Evolutionary conservation across 2,113 vertebrate genomes (phyloP), one percentile per base, ranked within the genome.

Genomic region (Octodon degus): DNA sequence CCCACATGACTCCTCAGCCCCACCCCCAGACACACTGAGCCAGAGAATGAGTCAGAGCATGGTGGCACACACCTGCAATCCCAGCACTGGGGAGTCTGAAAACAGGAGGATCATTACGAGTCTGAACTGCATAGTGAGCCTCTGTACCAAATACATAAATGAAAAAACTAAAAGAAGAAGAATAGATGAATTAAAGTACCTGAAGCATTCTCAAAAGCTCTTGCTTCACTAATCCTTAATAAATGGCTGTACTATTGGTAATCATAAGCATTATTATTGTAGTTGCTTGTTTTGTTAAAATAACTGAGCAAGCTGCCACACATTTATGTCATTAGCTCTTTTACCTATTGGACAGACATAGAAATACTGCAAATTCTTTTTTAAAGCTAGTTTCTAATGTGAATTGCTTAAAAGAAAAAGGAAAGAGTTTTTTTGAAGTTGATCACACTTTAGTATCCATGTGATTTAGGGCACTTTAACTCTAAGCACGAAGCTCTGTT

Each of bases 141-240:
- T 43, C 43, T 50, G 50, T 50, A 50, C 50, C 50, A 50, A 50
- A 50, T 50, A 50, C 50, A 50, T 50, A 50, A 50, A 50, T 50
- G 50, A 6, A 50, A 50, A 50, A 50, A 50, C 9, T 43, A 50
- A 50, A 9, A 50, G 11, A 50, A 50, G 30, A 81, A 50, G 13
- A 92, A 91, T 80, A 68, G 77, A 79, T 60, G 12, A 84, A 68
- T 86, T 90, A 96, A 89, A 86, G 63, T 58, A 37, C 11, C 47
- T 70, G 40, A 86, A 82, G 74, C 22, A 85, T 90, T 91, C 93
- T 80, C 2, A 93, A 95, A 77, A 68, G 4, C 12, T 12, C 4
- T 17, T 93, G 32, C 5, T 1, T 76, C 50, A 70, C 34, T 86
- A 72, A 40, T 47, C 53, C 9, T 94, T 93, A 85, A 86, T 79